These are phyloP conservation scores for Oscheius sp. DNA, from an alignment of 2,888 invertebrate species.

Conservation along the genomic window DNA sequence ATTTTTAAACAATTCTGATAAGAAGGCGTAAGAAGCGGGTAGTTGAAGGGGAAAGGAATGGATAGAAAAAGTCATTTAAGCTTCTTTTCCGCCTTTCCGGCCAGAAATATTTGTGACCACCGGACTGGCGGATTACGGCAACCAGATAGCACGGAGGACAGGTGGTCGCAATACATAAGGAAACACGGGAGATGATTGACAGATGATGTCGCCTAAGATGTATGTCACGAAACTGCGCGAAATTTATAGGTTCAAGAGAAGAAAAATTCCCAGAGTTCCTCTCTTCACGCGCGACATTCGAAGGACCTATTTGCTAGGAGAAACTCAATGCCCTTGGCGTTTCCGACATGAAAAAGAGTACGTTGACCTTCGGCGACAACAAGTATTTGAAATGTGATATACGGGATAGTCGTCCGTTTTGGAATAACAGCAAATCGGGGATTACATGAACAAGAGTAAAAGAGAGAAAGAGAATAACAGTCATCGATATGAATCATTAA, in stretches of 20 bases:
- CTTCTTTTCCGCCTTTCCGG: conserved; percentile 24
- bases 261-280: too few relatives aligned
- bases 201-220: conserved; percentile 19
- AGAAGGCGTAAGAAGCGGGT: background rate
- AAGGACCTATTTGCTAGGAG: conserved; percentile 16
- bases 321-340: conserved; percentile 26
- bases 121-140: conserved; percentile 27
- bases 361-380: conserved; percentile 10
- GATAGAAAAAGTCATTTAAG: conserved; percentile 7
- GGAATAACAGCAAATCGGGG: background rate
- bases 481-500: background rate
- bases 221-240: conserved; percentile 14
- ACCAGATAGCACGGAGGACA: conserved; percentile 21
- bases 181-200: conserved; percentile 31
- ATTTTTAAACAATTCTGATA: background rate
- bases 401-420: conserved; percentile 11
- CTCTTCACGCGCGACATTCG: too few relatives aligned
- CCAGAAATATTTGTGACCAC: conserved; percentile 23
- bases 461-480: background rate
- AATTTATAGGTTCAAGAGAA: conserved; percentile 1
- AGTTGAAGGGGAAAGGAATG: conserved; percentile 13
- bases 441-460: background rate
- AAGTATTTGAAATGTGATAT: conserved; percentile 25
- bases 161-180: conserved; percentile 28
- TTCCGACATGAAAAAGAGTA: conserved; percentile 7